Percentiles rank a stretch among this genome's conserved stretches.
Conservation (phyloP, 2,797 vertebrate genomes). For the Smutsia temminckii region DNA sequence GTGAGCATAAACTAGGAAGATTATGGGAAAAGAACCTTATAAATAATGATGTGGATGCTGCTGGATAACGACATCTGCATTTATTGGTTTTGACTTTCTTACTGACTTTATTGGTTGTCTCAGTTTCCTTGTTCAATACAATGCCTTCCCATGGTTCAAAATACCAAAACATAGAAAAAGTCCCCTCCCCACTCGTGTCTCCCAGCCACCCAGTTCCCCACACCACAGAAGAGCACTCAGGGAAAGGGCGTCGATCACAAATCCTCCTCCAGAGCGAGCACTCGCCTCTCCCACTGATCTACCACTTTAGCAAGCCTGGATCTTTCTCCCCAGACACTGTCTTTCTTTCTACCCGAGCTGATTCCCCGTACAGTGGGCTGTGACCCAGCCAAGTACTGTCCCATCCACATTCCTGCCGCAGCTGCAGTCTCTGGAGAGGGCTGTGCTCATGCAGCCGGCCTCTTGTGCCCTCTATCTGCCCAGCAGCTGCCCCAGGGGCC, state of each 20-base stretch:
- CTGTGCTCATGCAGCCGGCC: background rate
- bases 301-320: background rate
- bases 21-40: background rate
- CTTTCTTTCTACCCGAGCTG: background rate
- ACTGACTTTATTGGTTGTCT: background rate
- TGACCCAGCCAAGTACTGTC: background rate
- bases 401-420: background rate
- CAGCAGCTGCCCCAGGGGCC: background rate
- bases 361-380: background rate
- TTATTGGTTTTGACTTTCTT: slow-evolving; percentile 27
- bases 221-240: background rate
- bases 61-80: background rate
- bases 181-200: background rate
- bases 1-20: background rate
- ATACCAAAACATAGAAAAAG: background rate
- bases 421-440: background rate
- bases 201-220: background rate
- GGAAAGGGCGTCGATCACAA: background rate
- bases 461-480: background rate
- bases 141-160: background rate
- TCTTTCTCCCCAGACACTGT: background rate
- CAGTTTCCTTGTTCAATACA: background rate
- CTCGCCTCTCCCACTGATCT: too few species aligned
- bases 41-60: background rate
- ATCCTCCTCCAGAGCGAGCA: fast-evolving